Evolutionary conservation across 2,888 invertebrate species (phyloP).

Genomic region (Vandiemenella viatica): DNA sequence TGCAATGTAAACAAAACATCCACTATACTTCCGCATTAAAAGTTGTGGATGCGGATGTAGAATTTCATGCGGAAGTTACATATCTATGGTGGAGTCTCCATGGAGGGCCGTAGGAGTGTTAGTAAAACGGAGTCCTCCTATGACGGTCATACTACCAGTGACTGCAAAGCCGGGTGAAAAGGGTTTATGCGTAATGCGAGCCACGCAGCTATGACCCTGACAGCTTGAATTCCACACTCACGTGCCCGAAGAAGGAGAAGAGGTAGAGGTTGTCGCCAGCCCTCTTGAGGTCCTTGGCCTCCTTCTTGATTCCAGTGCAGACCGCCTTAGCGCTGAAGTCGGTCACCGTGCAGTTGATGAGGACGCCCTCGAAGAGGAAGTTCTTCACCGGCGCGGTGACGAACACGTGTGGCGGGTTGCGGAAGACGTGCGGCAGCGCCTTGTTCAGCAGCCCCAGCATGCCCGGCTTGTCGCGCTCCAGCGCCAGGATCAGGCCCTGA

Average conservation of each 20-base stretch:
- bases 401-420: constrained; percentile 45
- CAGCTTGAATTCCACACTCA: constrained; percentile 30
- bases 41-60: too few relatives aligned
- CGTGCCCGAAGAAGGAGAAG: constrained; percentile 58
- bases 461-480: constrained; percentile 41
- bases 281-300: constrained; percentile 39
- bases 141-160: too few relatives aligned
- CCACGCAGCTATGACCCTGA: too few relatives aligned
- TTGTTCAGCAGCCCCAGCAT: constrained; percentile 52
- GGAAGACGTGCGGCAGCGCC: constrained; percentile 54
- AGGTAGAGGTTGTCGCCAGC: constrained; percentile 46
- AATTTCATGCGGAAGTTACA: too few relatives aligned
- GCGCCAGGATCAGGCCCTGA: constrained; percentile 40
- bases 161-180: too few relatives aligned
- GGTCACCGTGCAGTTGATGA: constrained; percentile 54
- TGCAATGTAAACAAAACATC: too few relatives aligned
- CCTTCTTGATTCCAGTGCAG: constrained; percentile 50
- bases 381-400: constrained; percentile 49
- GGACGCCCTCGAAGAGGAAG: constrained; percentile 55
- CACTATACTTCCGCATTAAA: too few relatives aligned
- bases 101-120: too few relatives aligned
- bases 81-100: too few relatives aligned
- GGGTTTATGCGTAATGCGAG: too few relatives aligned
- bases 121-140: too few relatives aligned
- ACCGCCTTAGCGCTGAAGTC: constrained; percentile 64